Conservation (phyloP, 2,888 invertebrate species). For the Dryomyza anilis region DNA sequence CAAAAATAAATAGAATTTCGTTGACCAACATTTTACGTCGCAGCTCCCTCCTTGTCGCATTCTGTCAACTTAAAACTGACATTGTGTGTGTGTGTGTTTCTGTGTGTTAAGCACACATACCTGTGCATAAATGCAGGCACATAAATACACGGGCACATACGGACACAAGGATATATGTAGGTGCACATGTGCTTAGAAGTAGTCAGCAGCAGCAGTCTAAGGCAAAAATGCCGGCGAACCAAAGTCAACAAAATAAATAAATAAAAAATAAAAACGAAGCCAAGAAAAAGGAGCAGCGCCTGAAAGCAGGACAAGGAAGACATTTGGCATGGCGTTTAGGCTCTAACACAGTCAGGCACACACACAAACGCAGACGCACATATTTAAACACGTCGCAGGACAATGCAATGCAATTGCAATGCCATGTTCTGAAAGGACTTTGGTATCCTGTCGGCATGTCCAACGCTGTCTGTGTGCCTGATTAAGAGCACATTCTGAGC, state of each 20-base stretch:
- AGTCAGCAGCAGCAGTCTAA: slow-evolving; percentile 17
- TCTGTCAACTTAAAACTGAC: too few species aligned
- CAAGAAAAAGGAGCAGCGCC: background rate
- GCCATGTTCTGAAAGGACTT: slow-evolving; percentile 19
- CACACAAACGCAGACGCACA: background rate
- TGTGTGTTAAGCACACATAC: background rate
- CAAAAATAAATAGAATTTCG: too few species aligned
- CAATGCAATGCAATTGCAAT: slow-evolving; percentile 25
- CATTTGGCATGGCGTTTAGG: background rate
- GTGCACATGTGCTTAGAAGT: background rate
- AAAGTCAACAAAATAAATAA: background rate
- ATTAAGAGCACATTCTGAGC: slow-evolving; percentile 21
- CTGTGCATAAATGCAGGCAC: background rate
- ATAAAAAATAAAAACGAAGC: background rate
- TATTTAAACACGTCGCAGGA: slow-evolving; percentile 20
- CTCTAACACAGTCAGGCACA: background rate
- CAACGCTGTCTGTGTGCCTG: slow-evolving; percentile 2
- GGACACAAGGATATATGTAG: background rate
- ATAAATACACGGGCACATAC: background rate
- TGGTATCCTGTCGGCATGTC: slow-evolving; percentile 1
- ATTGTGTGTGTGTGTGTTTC: too few species aligned
- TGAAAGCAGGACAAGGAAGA: background rate
- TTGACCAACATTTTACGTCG: too few species aligned
- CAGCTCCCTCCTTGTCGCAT: too few species aligned
- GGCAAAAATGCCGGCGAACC: background rate